A percentile compares a stretch with the other conserved stretches of the same genome.
Evolutionary conservation across 2,113 vertebrate genomes (phyloP).

Genomic region (Acanthochromis polyacanthus): DNA sequence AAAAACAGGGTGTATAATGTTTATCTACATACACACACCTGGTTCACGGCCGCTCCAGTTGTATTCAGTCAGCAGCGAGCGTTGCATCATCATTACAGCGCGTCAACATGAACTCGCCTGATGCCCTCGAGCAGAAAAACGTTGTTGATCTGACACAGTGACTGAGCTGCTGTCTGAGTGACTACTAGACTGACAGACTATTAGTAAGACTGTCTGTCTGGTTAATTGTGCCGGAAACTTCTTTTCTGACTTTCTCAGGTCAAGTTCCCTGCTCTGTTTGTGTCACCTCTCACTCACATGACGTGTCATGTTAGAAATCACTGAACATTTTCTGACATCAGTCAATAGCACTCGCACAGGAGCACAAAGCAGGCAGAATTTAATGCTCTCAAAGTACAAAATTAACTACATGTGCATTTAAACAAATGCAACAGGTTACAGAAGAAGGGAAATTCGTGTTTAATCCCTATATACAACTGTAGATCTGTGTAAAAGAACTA

Average conservation of each 20-base stretch:
- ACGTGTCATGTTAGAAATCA: conserved; percentile 3
- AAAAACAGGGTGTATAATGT: conserved; percentile 7
- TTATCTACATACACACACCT: conserved; percentile 43
- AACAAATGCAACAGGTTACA: no score
- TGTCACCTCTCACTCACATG: not conserved
- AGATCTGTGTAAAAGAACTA: no score
- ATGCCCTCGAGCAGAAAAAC: conserved; percentile 29
- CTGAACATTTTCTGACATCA: not conserved
- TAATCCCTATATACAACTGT: no score
- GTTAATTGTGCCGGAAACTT: not conserved
- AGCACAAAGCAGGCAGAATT: no score
- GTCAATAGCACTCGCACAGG: not conserved
- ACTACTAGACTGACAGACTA: conserved; percentile 1
- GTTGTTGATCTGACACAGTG: not conserved
- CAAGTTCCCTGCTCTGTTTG: not conserved
- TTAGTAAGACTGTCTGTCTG: conserved; percentile 19
- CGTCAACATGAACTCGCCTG: conserved; percentile 22
- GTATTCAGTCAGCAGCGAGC: not conserved
- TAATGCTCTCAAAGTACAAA: no score
- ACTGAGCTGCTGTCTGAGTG: conserved; percentile 9
- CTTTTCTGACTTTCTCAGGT: not conserved
- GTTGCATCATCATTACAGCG: conserved; percentile 40
- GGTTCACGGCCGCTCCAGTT: conserved; percentile 18
- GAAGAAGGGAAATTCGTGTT: no score
- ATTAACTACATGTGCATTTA: no score